Percentiles rank a stretch among this genome's conserved stretches.
phyloP scores from a whole-genome alignment of 1,140 invertebrate genomes.

The Calosoma granatense region DNA sequence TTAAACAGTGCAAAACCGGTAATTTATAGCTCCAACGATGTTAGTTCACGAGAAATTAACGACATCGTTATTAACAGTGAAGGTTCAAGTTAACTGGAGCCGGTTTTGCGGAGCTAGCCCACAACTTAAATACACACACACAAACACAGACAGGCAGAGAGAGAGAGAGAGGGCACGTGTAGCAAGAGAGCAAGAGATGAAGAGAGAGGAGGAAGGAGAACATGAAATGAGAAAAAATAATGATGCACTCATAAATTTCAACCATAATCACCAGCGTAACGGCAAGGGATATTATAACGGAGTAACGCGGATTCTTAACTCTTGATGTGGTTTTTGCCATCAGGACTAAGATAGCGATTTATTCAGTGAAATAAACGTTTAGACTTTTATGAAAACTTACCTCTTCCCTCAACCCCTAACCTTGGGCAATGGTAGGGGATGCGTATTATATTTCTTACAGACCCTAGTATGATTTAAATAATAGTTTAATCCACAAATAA shows the following conservation, averaged over 20 bases:
- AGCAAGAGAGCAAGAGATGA: not conserved
- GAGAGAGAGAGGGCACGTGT: not conserved
- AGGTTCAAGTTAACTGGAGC: not conserved
- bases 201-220: not conserved
- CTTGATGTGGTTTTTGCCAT: no score
- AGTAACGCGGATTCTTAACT: not conserved
- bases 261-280: not conserved
- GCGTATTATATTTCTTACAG: no score
- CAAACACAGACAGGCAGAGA: not conserved
- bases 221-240: slow-evolving; percentile 1
- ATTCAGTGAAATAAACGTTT: no score
- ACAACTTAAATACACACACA: not conserved
- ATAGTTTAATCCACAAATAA: no score
- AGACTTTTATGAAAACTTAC: no score
- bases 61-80: slow-evolving; percentile 6
- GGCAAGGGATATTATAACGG: slow-evolving; percentile 1
- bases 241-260: not conserved
- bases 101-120: not conserved
- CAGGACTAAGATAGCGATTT: no score
- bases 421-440: no score
- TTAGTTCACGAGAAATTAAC: slow-evolving; percentile 6
- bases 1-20: not conserved
- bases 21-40: slow-evolving; percentile 5
- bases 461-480: no score
- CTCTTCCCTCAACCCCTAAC: no score